Base-by-base conservation (phyloP, 2,888 invertebrate genomes). In the Microplitis deprimator region DNA sequence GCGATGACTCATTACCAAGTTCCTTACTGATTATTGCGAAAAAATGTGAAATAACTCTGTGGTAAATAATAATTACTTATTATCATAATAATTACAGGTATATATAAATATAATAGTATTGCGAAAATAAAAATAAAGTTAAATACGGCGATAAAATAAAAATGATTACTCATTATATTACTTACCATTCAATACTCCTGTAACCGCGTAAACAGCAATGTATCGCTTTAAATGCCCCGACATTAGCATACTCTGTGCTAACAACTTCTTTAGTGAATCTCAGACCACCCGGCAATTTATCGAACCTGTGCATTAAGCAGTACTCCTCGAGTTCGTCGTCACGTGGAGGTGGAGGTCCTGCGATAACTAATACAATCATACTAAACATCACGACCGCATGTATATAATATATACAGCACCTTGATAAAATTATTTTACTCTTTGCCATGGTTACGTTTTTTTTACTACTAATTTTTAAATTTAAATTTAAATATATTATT, bases 111-210 rank as follows among this genome's bases (percentile, higher is more conserved):
- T 13, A 50, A 50, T 50, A 50, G 2, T 10, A 13, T 50, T 50
- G 50, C 50, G 50, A 3, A 62, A 16, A 7, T 62, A 16, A n/a
- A 13, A 16, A 8, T n/a, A 62, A 62, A 62, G 62, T 20, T 62
- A 17, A 20, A 62, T 17, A 62, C n/a, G 8, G 17, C 62, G 3
- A 16, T 67, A 65, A 29, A 62, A 17, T 41, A 69, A 68, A 69
- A 64, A 75, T 41, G 16, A 75, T 40, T 40, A 92, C 94, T 93
- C 85, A 95, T 73, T 29, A 29, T 29, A 29, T 29, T 38, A 92
- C 94, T 93, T 85, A 95, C 95, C 95, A 95, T 91, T 95, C 95
- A 83, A 95, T 95, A 88, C 95, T 95, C 79, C 94, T 91, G 87
- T 95, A 95, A 80, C 94, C 94, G 85, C 94, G 93, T 74, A 94